Evolutionary conservation across 1,140 invertebrate species (phyloP).

Genomic region (Drosophila lacertosa): DNA sequence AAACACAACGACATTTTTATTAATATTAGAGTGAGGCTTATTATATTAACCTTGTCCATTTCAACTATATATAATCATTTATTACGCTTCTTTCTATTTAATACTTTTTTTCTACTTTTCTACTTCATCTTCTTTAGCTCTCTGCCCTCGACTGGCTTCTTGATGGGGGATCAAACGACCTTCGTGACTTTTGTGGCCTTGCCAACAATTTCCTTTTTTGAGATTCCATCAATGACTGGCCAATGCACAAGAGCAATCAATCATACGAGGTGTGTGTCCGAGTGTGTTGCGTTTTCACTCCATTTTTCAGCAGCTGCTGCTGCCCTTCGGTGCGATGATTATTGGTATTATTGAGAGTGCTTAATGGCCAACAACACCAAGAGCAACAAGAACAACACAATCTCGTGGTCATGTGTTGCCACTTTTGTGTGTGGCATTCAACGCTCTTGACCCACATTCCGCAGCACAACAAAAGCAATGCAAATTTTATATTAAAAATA

Average conservation of each 20-base stretch:
- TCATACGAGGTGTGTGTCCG: constrained; percentile 29
- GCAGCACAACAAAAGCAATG: constrained; percentile 53
- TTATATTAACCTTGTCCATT: neutral
- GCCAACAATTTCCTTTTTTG: constrained; percentile 3
- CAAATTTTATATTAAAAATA: constrained; percentile 74
- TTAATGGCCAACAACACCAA: constrained; percentile 18
- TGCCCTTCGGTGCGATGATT: constrained; percentile 43
- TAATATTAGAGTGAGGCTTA: no score
- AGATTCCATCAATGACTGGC: constrained; percentile 23
- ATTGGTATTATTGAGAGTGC: constrained; percentile 62
- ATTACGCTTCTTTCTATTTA: neutral
- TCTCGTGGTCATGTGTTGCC: constrained; percentile 45
- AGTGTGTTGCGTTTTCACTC: neutral
- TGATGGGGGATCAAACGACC: neutral
- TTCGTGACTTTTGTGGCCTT: neutral
- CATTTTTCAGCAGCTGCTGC: constrained; percentile 8
- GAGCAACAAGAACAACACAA: constrained; percentile 17
- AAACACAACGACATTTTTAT: no score
- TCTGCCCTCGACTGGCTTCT: constrained; percentile 1
- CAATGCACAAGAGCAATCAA: constrained; percentile 32
- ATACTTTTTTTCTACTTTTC: constrained; percentile 1
- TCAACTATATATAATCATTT: constrained; percentile 4
- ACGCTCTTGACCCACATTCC: constrained; percentile 75
- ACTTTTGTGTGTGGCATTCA: constrained; percentile 34
- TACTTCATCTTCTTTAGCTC: neutral